Conservation (phyloP, 2,797 vertebrate genomes). For the Paratrypauchen microcephalus region DNA sequence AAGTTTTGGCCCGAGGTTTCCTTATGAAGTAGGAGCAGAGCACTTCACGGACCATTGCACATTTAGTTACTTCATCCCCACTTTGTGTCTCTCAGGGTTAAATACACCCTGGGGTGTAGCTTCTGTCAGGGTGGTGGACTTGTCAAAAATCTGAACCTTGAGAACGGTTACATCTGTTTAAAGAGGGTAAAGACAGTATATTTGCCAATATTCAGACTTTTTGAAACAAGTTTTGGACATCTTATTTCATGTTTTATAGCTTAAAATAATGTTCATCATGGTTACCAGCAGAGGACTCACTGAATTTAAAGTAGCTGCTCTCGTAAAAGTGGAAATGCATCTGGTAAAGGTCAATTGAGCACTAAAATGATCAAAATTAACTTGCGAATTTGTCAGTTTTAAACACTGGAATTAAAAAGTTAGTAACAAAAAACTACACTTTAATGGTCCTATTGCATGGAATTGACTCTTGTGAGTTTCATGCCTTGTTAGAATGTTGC, state of each 20-base stretch:
- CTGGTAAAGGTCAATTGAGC: no score
- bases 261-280: background rate
- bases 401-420: no score
- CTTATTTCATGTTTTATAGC: background rate
- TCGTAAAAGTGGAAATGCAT: no score
- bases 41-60: constrained; percentile 37
- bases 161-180: background rate
- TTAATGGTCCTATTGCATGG: no score
- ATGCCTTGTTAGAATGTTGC: no score
- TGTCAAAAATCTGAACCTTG: constrained; percentile 74
- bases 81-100: constrained; percentile 53
- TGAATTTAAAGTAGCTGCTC: background rate
- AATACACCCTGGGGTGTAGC: constrained; percentile 57
- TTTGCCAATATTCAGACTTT: background rate
- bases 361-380: no score
- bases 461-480: no score
- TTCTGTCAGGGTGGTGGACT: constrained; percentile 71
- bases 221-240: background rate
- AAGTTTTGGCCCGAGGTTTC: constrained; percentile 25
- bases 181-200: background rate
- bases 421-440: no score
- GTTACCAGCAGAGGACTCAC: background rate
- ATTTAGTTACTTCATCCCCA: constrained; percentile 47
- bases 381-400: no score
- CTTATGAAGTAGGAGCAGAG: constrained; percentile 3